Conservation (phyloP, 2,797 vertebrate species). For the Fistularia tabacaria region DNA sequence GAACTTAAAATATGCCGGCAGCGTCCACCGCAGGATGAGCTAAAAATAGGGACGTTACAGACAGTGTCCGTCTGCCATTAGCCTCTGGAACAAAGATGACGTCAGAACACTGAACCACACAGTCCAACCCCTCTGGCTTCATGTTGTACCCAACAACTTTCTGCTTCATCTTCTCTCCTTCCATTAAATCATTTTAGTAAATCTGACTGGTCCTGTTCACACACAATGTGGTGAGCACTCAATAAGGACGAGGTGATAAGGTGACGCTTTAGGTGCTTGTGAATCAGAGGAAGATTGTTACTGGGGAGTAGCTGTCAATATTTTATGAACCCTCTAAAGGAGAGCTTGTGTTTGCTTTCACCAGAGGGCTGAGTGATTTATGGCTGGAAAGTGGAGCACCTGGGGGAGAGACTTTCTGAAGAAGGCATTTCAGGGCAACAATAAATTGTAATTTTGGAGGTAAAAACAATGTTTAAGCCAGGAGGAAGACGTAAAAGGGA, state of each 20-base stretch:
- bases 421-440: constrained; percentile 3
- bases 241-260: constrained; percentile 3
- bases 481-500: constrained; percentile 9
- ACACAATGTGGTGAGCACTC: no score
- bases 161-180: not conserved
- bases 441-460: not conserved
- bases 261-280: constrained; percentile 14
- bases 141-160: not conserved
- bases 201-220: not conserved
- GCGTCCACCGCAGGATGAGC: constrained; percentile 30
- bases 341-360: not conserved
- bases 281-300: not conserved
- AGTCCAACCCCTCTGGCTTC: constrained; percentile 11
- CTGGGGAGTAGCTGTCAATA: constrained; percentile 1
- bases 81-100: constrained; percentile 36
- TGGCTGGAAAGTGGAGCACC: not conserved
- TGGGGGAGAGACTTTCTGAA: not conserved
- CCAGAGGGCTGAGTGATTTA: no score
- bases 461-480: not conserved
- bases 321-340: not conserved
- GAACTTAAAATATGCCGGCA: constrained; percentile 22
- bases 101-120: constrained; percentile 24
- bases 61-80: constrained; percentile 38
- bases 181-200: not conserved
- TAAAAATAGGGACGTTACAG: constrained; percentile 44